Base-by-base conservation (phyloP, 2,888 invertebrate genomes). In the Melanchra persicariae region DNA sequence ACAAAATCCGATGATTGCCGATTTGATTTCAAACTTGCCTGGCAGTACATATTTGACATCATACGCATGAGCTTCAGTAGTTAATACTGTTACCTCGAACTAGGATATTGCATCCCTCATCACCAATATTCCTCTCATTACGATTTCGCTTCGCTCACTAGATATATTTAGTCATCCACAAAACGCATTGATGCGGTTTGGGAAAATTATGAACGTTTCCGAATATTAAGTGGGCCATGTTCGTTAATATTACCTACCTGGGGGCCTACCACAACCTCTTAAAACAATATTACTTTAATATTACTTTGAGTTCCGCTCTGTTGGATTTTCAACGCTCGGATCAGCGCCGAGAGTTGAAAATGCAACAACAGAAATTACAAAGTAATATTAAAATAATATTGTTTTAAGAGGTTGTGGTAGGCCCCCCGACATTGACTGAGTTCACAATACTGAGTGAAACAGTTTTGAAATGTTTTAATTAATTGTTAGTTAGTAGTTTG, bases 121-220 rank as follows among this genome's bases (percentile, higher is more conserved):
- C 12, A 60, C n/a, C 6, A 12, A 58, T 72, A 49, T 55, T 60
- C 15, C 34, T 34, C 19, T 54, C 34, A 49, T 54, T 43, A 43
- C 19, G 24, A 70, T 51, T 68, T 47, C 54, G 43, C 52, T 60
- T 58, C 34, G 37, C 59, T 55, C 19, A 51, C 55, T 24, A n/a
- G n/a, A n/a, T n/a, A 52, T 47, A 72, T 60, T 62, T 64, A 69
- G 67, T 59, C 68, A 72, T 66, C 47, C 51, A 55, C 60, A 17
- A 60, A 70, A 61, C 12, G 65, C 68, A 66, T 68, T 66, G 52
- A 66, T 68, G 76, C 43, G 72, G 79, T 79, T 73, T 52, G 58
- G 47, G 69, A 26, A 59, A 80, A 78, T 79, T 49, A 70, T 62
- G 61, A 70, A 19, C 64, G 65, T 68, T 73, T 54, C 26, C 61